Base-by-base conservation (phyloP, 1,140 invertebrate species). In the Lerema accius region DNA sequence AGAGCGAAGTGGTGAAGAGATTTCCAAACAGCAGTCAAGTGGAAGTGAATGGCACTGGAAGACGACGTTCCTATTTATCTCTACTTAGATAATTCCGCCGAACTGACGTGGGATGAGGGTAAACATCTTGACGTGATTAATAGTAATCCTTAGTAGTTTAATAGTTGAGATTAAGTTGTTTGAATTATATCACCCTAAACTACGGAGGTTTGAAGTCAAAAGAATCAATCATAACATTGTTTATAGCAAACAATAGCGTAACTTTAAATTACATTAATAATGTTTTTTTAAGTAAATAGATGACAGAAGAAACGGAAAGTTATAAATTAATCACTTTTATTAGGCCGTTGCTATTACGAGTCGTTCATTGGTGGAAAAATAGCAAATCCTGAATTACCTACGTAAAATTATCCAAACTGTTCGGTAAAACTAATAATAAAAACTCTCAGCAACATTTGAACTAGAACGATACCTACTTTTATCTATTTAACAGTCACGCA, bases 71-170 rank as follows among this genome's bases (percentile, higher is more conserved):
- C 71, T 79, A 78, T 83, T 79, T 80, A 83, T 83, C 78, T 78
- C 68, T 67, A 76, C 70, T 74, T 67, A 75, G 78, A 81, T 83
- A 83, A 81, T 81, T 81, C 74, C 72, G 61, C 76, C 62, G 66
- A 77, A 77, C 71, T 80, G 76, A 80, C 78, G 72, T 63, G 60
- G 75, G 78, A 84, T 84, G 72, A 84, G 81, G 81, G 78, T 83
- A 81, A 84, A 80, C 81, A 80, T 81, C 80, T 81, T 84, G 77
- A 74, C 77, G 75, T 84, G 78, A 84, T 81, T 84, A 84, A 83
- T 83, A 76, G 78, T 81, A 77, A 81, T 83, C 67, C 81, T 70
- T 69, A 76, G 72, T 79, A 78, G 80, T 83, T 80, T 77, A 78
- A 75, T 77, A 77, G 77, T 78, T 48, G 35, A 49, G 51, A 65